These are phyloP conservation scores for Acomys russatus DNA, from an alignment of 2,797 vertebrate genomes.

Conservation along the genomic window DNA sequence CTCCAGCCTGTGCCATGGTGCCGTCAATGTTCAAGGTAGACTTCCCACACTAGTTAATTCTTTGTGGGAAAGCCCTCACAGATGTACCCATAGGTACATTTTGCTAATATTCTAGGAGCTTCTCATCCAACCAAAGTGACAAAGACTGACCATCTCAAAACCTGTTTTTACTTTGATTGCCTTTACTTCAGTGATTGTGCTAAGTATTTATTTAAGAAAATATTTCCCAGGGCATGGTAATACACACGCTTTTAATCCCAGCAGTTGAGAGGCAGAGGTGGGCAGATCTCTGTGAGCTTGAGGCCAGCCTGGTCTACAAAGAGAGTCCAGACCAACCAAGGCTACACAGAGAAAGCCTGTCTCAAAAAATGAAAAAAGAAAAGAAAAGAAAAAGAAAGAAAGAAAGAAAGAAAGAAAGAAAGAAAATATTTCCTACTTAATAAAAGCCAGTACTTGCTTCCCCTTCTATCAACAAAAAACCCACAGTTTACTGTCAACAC, in stretches of 20 bases:
- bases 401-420: no score
- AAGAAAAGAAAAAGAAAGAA: no score
- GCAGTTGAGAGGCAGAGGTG: no score
- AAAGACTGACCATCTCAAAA: neutral
- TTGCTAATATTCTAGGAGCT: neutral
- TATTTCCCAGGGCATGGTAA: neutral
- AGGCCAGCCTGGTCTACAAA: no score
- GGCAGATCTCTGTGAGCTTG: no score
- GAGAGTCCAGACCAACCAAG: no score
- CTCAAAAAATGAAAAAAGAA: no score
- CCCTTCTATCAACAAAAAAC: constrained; percentile 24
- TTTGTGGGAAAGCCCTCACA: neutral
- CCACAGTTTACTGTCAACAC: neutral
- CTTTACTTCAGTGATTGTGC: neutral
- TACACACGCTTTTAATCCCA: no score
- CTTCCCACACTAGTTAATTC: neutral
- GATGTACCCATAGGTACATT: no score
- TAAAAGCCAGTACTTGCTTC: constrained; percentile 17
- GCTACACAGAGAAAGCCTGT: no score
- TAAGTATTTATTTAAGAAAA: constrained; percentile 26
- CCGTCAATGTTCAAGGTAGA: neutral
- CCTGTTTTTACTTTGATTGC: neutral
- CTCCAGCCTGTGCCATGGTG: neutral
- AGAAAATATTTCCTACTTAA: constrained; percentile 12
- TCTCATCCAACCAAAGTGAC: neutral